Evolutionary conservation across 2,888 invertebrate species (phyloP).

Genomic region (Acleris emargana): DNA sequence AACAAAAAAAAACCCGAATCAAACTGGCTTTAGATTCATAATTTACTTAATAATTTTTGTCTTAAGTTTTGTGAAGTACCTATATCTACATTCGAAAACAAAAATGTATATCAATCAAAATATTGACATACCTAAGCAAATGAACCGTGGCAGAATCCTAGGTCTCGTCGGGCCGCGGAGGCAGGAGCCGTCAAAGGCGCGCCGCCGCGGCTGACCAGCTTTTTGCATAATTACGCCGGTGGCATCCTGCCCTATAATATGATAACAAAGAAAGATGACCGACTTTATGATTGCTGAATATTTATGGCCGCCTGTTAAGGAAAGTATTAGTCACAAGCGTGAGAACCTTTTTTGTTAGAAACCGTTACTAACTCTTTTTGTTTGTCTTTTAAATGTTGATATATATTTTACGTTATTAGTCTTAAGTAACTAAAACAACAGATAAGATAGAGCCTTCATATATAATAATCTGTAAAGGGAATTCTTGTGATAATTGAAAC

Average conservation of each 20-base stretch:
- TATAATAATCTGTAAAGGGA: too few relatives aligned
- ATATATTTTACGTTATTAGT: too few relatives aligned
- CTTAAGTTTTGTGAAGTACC: neutral
- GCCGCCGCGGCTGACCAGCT: slow-evolving; percentile 79
- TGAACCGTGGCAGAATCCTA: slow-evolving; percentile 77
- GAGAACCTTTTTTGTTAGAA: slow-evolving; percentile 51
- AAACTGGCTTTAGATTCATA: too few relatives aligned
- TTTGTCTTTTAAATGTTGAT: too few relatives aligned
- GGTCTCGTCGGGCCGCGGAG: slow-evolving; percentile 79
- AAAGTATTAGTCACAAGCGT: slow-evolving; percentile 52
- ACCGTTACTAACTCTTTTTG: neutral
- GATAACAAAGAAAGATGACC: slow-evolving; percentile 81
- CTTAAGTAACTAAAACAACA: too few relatives aligned
- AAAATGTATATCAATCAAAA: too few relatives aligned
- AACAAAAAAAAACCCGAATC: too few relatives aligned
- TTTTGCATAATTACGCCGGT: slow-evolving; percentile 80
- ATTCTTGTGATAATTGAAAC: too few relatives aligned
- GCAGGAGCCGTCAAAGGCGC: slow-evolving; percentile 69
- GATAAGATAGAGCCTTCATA: too few relatives aligned
- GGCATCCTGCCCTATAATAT: slow-evolving; percentile 80
- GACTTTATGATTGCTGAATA: slow-evolving; percentile 68
- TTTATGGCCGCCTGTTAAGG: slow-evolving; percentile 58
- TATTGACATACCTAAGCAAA: slow-evolving; percentile 75
- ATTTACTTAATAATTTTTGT: neutral
- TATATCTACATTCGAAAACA: neutral